Percentiles rank a stretch among this genome's conserved stretches.
phyloP scores from a whole-genome alignment of 37 sponge, comb jelly and placozoan species.

The Bolinopsis microptera region DNA sequence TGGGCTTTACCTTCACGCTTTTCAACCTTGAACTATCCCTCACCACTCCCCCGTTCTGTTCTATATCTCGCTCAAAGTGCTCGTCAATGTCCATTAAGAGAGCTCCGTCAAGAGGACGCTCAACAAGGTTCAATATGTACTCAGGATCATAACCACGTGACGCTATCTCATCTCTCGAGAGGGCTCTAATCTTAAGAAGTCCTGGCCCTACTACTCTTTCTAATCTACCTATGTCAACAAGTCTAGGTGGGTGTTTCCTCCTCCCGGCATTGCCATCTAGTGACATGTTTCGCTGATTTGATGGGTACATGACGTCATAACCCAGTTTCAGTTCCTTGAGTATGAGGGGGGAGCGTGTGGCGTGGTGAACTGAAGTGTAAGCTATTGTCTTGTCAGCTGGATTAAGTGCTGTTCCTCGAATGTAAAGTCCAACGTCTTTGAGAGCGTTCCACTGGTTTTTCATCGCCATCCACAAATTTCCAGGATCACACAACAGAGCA shows the following conservation, averaged over 20 bases:
- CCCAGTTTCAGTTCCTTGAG: conserved; percentile 35
- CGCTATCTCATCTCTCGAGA: conserved; percentile 38
- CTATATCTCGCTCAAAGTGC: neutral
- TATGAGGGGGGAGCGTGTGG: neutral
- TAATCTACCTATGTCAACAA: conserved; percentile 9
- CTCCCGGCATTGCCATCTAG: neutral
- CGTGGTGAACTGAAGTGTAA: conserved; percentile 20
- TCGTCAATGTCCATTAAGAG: neutral
- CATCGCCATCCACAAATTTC: neutral
- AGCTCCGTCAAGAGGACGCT: neutral
- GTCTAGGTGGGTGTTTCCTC: neutral
- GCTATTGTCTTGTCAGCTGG: conserved; percentile 44
- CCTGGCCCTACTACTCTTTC: neutral
- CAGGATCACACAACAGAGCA: neutral
- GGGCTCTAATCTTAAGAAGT: neutral
- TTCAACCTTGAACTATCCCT: neutral
- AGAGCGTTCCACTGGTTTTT: conserved; percentile 9
- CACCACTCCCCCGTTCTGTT: neutral
- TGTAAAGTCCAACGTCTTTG: neutral
- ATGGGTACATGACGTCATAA: neutral
- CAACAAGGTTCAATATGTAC: neutral
- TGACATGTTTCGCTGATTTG: neutral
- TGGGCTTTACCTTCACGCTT: neutral
- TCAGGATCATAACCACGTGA: conserved; percentile 2
- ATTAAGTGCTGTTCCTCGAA: neutral